Evolutionary conservation across 2,113 vertebrate species (phyloP).

Genomic region (Barbus barbus): DNA sequence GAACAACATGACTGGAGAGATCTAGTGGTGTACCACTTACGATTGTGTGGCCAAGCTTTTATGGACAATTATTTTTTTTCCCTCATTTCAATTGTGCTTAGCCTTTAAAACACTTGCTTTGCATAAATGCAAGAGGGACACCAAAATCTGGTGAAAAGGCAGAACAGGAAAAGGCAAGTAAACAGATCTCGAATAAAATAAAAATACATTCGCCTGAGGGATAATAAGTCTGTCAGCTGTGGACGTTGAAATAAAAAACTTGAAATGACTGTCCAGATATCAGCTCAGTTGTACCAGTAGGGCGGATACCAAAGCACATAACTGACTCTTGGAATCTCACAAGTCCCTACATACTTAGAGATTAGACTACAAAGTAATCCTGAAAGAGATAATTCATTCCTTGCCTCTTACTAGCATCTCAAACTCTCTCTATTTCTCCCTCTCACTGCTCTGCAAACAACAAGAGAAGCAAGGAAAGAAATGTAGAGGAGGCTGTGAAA

Average conservation of each 20-base stretch:
- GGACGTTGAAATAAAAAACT: neutral
- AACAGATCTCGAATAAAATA: conserved; percentile 10
- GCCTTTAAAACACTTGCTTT: conserved; percentile 26
- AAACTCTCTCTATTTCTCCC: neutral
- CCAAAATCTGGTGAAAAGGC: no score
- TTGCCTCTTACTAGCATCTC: neutral
- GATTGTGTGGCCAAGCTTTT: conserved; percentile 71
- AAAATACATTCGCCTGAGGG: neutral
- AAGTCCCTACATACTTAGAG: neutral
- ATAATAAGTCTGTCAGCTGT: neutral
- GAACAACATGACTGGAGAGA: conserved; percentile 73
- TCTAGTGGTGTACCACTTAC: conserved; percentile 75
- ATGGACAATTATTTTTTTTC: conserved; percentile 75
- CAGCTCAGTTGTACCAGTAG: neutral
- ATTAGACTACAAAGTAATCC: neutral
- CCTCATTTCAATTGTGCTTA: conserved; percentile 66
- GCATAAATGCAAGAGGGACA: neutral
- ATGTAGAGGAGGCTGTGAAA: neutral
- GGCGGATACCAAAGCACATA: neutral
- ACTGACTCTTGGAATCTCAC: neutral
- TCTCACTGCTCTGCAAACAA: neutral
- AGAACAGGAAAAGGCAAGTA: conserved; percentile 22
- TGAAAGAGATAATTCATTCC: neutral
- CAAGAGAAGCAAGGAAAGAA: neutral
- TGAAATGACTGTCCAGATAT: neutral